Evolutionary conservation across 2,888 invertebrate genomes (phyloP).

Genomic region (Tupiocoris notatus): DNA sequence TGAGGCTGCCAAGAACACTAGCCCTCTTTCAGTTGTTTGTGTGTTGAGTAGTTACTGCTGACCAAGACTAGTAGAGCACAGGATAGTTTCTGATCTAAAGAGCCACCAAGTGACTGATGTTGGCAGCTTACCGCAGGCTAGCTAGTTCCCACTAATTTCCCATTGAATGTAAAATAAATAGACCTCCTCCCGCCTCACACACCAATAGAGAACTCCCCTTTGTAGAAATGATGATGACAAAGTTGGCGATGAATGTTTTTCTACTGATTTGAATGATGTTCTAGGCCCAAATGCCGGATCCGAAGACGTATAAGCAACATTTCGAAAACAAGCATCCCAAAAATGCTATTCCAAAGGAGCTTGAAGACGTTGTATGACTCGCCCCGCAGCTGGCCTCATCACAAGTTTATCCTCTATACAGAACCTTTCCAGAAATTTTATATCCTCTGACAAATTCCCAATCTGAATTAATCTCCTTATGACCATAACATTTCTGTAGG

Average conservation of each 20-base stretch:
- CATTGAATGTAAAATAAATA: too few relatives aligned
- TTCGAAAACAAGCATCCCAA: slow-evolving; percentile 99
- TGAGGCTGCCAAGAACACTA: too few relatives aligned
- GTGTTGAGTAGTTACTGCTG: too few relatives aligned
- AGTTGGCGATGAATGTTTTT: neutral
- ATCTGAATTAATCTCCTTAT: slow-evolving; percentile 27
- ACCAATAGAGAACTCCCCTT: too few relatives aligned
- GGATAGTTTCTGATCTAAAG: too few relatives aligned
- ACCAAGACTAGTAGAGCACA: too few relatives aligned
- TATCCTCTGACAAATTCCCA: slow-evolving; percentile 8
- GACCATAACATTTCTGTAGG: slow-evolving; percentile 53
- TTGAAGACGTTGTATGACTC: slow-evolving; percentile 63
- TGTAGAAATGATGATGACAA: neutral
- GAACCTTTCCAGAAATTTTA: slow-evolving; percentile 2
- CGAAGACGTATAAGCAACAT: slow-evolving; percentile 99
- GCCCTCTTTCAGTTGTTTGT: too few relatives aligned
- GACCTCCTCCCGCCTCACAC: too few relatives aligned
- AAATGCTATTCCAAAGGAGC: slow-evolving; percentile 81
- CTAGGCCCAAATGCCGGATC: slow-evolving; percentile 99
- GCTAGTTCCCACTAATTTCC: too few relatives aligned
- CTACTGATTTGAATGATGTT: neutral
- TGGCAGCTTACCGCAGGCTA: too few relatives aligned
- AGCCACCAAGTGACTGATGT: too few relatives aligned
- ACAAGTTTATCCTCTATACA: neutral
- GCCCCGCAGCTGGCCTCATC: neutral